These are phyloP conservation scores for Cheilosia urbana DNA, from an alignment of 2,888 invertebrate genomes.

Conservation along the genomic window DNA sequence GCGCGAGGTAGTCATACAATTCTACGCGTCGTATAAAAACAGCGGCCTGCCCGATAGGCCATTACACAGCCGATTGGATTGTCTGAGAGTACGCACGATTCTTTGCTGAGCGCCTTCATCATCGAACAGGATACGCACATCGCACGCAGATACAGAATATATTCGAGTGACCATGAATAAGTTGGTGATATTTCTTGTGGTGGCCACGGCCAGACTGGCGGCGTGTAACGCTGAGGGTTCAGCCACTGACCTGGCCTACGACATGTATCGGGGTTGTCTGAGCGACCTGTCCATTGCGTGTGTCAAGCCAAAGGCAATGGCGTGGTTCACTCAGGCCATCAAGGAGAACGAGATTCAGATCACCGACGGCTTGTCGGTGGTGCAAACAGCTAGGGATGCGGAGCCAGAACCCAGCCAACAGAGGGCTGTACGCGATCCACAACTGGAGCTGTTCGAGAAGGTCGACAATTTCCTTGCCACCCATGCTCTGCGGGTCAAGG, in stretches of 20 bases:
- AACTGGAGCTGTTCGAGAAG: constrained; percentile 87
- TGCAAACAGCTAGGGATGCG: constrained; percentile 85
- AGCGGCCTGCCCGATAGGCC: constrained; percentile 79
- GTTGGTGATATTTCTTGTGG: constrained; percentile 77
- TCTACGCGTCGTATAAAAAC: constrained; percentile 83
- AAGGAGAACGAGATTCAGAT: constrained; percentile 89
- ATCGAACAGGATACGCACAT: constrained; percentile 54
- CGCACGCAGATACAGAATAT: constrained; percentile 21
- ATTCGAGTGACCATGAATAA: constrained; percentile 78
- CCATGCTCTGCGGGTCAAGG: constrained; percentile 90
- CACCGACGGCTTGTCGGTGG: constrained; percentile 90
- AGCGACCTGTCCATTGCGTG: constrained; percentile 89
- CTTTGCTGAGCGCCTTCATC: constrained; percentile 55
- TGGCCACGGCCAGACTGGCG: constrained; percentile 77
- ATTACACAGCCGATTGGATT: constrained; percentile 82
- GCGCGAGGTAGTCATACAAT: constrained; percentile 80
- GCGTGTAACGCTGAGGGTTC: constrained; percentile 80
- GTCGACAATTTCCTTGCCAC: constrained; percentile 90
- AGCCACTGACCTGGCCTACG: constrained; percentile 87
- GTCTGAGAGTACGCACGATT: constrained; percentile 79
- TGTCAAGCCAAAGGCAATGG: constrained; percentile 90
- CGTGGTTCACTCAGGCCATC: constrained; percentile 89
- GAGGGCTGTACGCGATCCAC: constrained; percentile 79
- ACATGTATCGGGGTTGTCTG: constrained; percentile 88
- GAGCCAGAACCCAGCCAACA: constrained; percentile 79